These are phyloP conservation scores for Ptychochromis oligacanthus DNA, from an alignment of 2,113 vertebrate genomes.

Conservation along the genomic window DNA sequence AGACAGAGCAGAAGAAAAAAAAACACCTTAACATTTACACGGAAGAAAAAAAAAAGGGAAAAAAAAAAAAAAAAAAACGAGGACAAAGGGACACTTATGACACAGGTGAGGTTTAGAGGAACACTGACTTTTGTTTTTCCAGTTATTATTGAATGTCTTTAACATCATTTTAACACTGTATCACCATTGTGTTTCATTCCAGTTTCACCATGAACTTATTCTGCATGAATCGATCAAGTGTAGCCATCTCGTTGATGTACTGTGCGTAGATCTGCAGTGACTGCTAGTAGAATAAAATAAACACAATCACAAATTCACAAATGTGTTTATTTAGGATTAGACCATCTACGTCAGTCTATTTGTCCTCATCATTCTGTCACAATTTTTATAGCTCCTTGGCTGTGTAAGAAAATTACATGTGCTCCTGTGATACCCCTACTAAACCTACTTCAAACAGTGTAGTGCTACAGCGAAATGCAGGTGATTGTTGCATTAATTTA, in stretches of 20 bases:
- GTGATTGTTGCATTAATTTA: fast-evolving
- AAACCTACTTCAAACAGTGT: not conserved
- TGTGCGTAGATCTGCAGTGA: no score
- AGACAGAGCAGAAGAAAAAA: no score
- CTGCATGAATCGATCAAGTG: no score
- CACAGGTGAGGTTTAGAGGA: not conserved
- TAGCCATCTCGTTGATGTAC: no score
- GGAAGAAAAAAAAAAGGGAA: not conserved
- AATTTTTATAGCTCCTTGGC: fast-evolving
- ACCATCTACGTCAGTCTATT: no score
- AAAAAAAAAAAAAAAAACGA: not conserved
- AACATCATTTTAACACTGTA: not conserved
- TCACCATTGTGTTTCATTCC: not conserved
- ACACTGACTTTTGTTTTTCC: not conserved
- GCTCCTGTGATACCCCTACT: not conserved
- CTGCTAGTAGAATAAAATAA: no score
- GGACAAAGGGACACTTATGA: not conserved
- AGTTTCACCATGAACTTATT: not conserved
- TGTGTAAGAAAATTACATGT: not conserved
- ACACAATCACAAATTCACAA: no score
- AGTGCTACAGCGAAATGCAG: not conserved
- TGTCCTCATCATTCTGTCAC: not conserved
- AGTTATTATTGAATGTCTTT: not conserved
- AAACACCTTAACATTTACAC: slow-evolving; percentile 27
- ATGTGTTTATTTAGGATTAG: no score